Evolutionary conservation across 2,888 invertebrate genomes (phyloP).

Genomic region (Pyrgus malvae): DNA sequence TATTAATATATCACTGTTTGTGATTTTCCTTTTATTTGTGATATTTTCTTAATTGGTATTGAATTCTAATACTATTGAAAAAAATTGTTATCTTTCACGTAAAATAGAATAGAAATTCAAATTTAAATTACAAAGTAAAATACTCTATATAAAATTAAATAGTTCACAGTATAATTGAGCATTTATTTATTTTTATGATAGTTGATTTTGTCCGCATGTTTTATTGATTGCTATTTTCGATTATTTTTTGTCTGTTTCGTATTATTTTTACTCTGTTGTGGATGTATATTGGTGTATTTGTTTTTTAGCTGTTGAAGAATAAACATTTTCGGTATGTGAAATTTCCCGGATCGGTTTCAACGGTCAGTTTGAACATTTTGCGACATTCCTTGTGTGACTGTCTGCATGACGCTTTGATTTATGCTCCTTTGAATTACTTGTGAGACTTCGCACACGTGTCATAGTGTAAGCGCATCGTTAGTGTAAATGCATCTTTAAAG

Average conservation of each 20-base stretch:
- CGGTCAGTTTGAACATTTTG: constrained; percentile 76
- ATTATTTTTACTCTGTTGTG: constrained; percentile 46
- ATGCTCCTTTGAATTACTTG: constrained; percentile 10
- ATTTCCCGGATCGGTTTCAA: constrained; percentile 77
- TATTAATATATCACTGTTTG: too few relatives aligned
- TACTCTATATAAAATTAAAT: background rate
- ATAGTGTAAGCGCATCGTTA: too few relatives aligned
- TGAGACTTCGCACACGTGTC: too few relatives aligned
- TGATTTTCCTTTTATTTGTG: too few relatives aligned
- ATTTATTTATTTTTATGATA: background rate
- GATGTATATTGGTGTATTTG: constrained; percentile 80
- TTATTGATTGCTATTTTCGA: constrained; percentile 30
- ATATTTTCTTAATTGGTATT: too few relatives aligned
- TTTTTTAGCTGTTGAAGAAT: constrained; percentile 81
- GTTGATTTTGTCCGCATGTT: constrained; percentile 28
- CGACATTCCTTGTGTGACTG: constrained; percentile 61
- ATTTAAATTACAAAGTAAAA: background rate
- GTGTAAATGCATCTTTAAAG: too few relatives aligned
- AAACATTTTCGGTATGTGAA: constrained; percentile 82
- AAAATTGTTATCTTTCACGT: too few relatives aligned
- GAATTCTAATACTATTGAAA: too few relatives aligned
- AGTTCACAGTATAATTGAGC: too few relatives aligned
- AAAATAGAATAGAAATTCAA: too few relatives aligned
- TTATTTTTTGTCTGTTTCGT: constrained; percentile 31
- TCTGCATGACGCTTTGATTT: constrained; percentile 66